Conservation (phyloP, 2,797 vertebrate genomes). For the Novumbra hubbsi region DNA sequence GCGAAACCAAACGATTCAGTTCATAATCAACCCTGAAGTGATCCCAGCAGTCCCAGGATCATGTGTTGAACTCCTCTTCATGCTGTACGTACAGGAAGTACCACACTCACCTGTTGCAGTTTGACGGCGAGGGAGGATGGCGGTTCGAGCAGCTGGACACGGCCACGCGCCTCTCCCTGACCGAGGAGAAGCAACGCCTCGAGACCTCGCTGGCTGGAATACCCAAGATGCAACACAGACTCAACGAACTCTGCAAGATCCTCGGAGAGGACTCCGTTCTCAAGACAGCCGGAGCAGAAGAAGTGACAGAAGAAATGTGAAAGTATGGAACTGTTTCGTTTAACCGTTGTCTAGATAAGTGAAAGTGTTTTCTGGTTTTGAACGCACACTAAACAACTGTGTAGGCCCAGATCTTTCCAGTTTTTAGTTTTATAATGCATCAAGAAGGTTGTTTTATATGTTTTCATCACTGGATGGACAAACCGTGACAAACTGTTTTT, state of each 20-base stretch:
- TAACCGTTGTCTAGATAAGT: not conserved
- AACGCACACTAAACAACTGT: conserved; percentile 21
- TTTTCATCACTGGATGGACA: not conserved
- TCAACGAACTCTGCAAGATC: conserved; percentile 95
- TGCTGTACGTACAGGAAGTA: conserved; percentile 84
- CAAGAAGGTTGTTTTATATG: not conserved
- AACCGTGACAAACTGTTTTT: not conserved
- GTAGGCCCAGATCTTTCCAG: conserved; percentile 5
- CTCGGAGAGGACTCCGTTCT: conserved; percentile 97
- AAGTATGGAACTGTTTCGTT: not conserved
- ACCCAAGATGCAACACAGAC: conserved; percentile 95
- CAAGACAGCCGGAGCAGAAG: conserved; percentile 73
- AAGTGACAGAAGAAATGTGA: conserved; percentile 32
- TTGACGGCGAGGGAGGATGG: conserved; percentile 96
- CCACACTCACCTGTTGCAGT: conserved; percentile 97
- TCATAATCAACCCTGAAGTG: not conserved
- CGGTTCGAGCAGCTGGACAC: conserved; percentile 95
- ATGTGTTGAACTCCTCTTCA: not conserved
- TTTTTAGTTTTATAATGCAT: not conserved
- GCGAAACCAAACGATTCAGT: not conserved
- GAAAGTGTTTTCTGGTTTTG: conserved; percentile 15
- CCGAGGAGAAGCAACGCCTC: conserved; percentile 96
- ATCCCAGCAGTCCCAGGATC: not conserved
- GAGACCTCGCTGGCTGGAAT: conserved; percentile 94
- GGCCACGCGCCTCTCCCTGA: conserved; percentile 89